phyloP scores from a whole-genome alignment of 2,888 invertebrate species.

The Eulithis testata region DNA sequence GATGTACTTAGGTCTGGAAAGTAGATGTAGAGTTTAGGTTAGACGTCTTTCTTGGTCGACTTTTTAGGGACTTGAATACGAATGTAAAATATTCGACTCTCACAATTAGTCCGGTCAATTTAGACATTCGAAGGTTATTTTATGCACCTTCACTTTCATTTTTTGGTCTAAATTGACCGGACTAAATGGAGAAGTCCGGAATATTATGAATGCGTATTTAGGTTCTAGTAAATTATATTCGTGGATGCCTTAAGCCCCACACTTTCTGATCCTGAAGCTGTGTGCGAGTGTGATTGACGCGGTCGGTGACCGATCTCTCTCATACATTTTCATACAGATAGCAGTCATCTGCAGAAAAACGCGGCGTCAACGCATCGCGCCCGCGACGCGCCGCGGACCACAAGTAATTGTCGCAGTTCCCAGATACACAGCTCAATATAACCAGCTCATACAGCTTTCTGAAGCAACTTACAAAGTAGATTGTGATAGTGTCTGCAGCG shows the following conservation, averaged over 20 bases:
- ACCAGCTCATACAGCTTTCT: conserved; percentile 29
- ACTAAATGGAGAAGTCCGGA: no score
- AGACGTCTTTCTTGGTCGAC: no score
- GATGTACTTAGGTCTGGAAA: not conserved
- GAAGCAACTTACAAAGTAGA: not conserved
- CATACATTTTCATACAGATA: conserved; percentile 64
- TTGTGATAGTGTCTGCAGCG: no score
- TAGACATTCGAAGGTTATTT: no score
- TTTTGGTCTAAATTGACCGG: no score
- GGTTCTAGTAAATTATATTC: no score
- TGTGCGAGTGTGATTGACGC: conserved; percentile 1
- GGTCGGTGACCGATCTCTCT: conserved; percentile 49
- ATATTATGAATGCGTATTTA: no score
- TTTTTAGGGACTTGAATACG: no score
- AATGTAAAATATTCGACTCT: no score
- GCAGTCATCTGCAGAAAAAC: conserved; percentile 53
- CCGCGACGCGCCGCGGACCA: conserved; percentile 24
- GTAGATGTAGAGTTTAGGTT: no score
- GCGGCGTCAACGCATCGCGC: conserved; percentile 51
- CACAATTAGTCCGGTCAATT: no score
- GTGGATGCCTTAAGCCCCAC: not conserved
- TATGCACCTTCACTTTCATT: no score
- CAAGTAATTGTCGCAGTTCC: conserved; percentile 58
- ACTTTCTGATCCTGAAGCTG: conserved; percentile 1
- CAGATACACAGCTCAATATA: conserved; percentile 41